Evolutionary conservation across 2,888 invertebrate species (phyloP).

Genomic region (Volucella inanis): DNA sequence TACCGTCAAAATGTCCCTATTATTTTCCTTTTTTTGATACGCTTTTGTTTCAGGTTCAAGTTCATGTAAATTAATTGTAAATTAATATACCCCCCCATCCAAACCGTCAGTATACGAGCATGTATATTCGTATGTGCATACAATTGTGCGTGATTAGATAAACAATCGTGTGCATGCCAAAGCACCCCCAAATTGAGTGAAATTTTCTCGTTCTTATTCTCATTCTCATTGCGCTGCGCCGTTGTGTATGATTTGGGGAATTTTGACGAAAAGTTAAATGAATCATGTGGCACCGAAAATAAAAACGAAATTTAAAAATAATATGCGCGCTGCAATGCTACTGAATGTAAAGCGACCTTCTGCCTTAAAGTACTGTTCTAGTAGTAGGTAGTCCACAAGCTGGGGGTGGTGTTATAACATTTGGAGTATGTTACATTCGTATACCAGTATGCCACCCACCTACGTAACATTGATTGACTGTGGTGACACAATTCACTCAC

Average conservation of each 20-base stretch:
- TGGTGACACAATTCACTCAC: slow-evolving; percentile 42
- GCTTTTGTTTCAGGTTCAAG: slow-evolving; percentile 27
- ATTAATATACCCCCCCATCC: neutral
- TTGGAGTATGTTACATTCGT: slow-evolving; percentile 17
- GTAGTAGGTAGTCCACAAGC: too few relatives aligned
- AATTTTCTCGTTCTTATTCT: slow-evolving; percentile 12
- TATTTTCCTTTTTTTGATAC: neutral
- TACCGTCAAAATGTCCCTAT: too few relatives aligned
- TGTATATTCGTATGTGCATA: neutral
- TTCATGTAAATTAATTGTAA: slow-evolving; percentile 11
- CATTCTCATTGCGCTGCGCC: too few relatives aligned
- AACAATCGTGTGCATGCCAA: slow-evolving; percentile 22
- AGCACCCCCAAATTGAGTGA: slow-evolving; percentile 9
- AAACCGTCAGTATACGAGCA: too few relatives aligned
- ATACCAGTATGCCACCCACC: neutral
- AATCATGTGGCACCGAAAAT: slow-evolving; percentile 23
- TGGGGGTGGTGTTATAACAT: slow-evolving; percentile 25
- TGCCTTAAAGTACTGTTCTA: too few relatives aligned
- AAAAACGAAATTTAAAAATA: slow-evolving; percentile 4
- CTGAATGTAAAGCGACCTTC: too few relatives aligned
- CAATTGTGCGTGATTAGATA: neutral
- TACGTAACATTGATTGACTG: slow-evolving; percentile 32
- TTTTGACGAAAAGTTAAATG: slow-evolving; percentile 46
- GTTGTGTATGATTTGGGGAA: neutral
- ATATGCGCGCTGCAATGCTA: neutral